These are phyloP conservation scores for Dinoponera quadriceps DNA, from an alignment of 1,140 invertebrate genomes.

Conservation along the genomic window DNA sequence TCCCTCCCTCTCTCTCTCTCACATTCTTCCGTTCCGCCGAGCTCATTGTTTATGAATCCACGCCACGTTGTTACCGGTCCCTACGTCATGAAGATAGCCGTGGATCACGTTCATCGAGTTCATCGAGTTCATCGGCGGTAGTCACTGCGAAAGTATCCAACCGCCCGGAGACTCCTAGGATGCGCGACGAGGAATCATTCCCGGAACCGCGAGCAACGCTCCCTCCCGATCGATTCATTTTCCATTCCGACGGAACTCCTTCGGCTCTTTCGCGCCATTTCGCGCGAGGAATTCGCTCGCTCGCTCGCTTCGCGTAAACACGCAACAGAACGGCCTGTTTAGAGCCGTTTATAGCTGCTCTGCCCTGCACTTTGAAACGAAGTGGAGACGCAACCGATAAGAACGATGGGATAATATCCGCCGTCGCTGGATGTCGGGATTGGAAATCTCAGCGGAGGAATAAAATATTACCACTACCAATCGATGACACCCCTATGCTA, in stretches of 20 bases:
- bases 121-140: constrained; percentile 58
- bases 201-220: background rate
- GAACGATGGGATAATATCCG: too few species aligned
- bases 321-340: too few species aligned
- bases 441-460: too few species aligned
- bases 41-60: constrained; percentile 78
- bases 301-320: too few species aligned
- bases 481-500: too few species aligned
- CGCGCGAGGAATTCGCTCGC: too few species aligned
- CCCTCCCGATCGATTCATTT: background rate
- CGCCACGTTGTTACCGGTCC: constrained; percentile 61
- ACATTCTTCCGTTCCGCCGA: constrained; percentile 36
- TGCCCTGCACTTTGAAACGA: too few species aligned
- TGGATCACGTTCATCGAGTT: constrained; percentile 66
- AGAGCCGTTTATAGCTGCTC: too few species aligned
- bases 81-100: constrained; percentile 37
- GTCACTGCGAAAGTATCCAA: constrained; percentile 24
- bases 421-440: too few species aligned
- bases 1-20: constrained; percentile 19
- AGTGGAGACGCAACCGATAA: too few species aligned
- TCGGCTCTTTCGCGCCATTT: too few species aligned
- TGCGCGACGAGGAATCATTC: constrained; percentile 7
- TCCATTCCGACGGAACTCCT: background rate
- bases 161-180: background rate
- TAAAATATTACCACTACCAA: too few species aligned